Evolutionary conservation across 2,888 invertebrate genomes (phyloP).

Genomic region (Brenthis ino): DNA sequence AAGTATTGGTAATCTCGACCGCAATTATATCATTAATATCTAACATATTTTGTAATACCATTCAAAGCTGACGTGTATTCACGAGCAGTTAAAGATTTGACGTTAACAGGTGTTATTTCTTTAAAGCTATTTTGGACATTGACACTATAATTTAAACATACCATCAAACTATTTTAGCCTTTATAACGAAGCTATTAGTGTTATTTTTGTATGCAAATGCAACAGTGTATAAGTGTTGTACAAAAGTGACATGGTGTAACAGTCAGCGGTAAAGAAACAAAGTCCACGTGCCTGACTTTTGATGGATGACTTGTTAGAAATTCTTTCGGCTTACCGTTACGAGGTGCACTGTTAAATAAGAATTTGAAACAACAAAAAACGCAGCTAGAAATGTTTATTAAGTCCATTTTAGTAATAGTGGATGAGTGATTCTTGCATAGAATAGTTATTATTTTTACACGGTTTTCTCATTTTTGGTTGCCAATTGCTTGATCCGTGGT

Average conservation of each 20-base stretch:
- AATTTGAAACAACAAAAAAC: constrained; percentile 21
- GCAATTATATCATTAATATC: constrained; percentile 32
- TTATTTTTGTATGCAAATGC: constrained; percentile 6
- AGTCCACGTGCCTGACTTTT: constrained; percentile 36
- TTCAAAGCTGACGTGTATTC: constrained; percentile 30
- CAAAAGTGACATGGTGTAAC: constrained; percentile 34
- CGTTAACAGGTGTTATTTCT: constrained; percentile 50
- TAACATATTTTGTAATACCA: constrained; percentile 37
- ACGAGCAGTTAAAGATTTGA: constrained; percentile 35
- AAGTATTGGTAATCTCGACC: too few relatives aligned
- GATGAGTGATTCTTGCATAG: not conserved
- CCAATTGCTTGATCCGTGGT: too few relatives aligned
- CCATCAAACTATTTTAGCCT: constrained; percentile 4
- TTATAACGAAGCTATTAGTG: constrained; percentile 5
- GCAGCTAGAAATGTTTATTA: constrained; percentile 9
- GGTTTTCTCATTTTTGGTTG: too few relatives aligned
- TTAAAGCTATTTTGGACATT: constrained; percentile 40
- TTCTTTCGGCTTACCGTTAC: constrained; percentile 25
- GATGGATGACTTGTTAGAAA: constrained; percentile 39
- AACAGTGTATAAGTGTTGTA: constrained; percentile 9
- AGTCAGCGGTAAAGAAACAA: constrained; percentile 30
- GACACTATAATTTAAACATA: constrained; percentile 22
- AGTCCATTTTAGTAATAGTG: not conserved
- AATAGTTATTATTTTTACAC: too few relatives aligned
- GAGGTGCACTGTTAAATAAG: not conserved